A percentile compares a stretch with the other conserved stretches of the same genome.
Evolutionary conservation across 2,113 vertebrate species (phyloP).

Genomic region (Mobula birostris): DNA sequence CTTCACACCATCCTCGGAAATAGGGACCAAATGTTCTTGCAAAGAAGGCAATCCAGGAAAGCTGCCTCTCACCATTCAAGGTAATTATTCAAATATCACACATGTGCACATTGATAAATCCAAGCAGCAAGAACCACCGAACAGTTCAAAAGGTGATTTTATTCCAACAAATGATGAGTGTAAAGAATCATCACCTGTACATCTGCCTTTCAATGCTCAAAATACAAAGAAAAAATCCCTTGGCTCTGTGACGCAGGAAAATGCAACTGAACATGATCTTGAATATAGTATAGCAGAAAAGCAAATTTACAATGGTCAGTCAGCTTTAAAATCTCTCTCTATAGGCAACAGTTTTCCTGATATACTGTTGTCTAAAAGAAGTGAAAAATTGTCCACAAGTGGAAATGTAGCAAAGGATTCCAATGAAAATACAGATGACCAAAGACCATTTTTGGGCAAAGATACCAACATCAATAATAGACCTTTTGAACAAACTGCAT

Average conservation of each 20-base stretch:
- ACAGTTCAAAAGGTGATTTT: not conserved
- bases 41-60: not conserved
- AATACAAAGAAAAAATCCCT: not conserved
- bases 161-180: not conserved
- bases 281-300: not conserved
- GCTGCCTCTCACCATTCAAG: not conserved
- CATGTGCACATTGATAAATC: not conserved
- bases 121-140: not conserved
- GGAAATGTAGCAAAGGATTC: not conserved
- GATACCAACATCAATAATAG: not conserved
- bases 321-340: not conserved
- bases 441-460: not conserved
- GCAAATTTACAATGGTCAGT: not conserved
- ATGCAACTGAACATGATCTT: slow-evolving; percentile 6
- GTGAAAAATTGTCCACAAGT: not conserved
- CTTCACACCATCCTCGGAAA: not conserved
- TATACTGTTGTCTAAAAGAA: not conserved
- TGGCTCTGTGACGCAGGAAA: not conserved
- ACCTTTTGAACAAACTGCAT: not conserved
- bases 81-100: not conserved
- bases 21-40: not conserved
- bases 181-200: not conserved
- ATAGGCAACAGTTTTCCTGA: not conserved
- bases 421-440: not conserved
- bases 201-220: not conserved